Percentiles rank a stretch among this genome's conserved stretches.
phyloP scores from a whole-genome alignment of 2,113 vertebrate genomes.

The Paramisgurnus dabryanus region DNA sequence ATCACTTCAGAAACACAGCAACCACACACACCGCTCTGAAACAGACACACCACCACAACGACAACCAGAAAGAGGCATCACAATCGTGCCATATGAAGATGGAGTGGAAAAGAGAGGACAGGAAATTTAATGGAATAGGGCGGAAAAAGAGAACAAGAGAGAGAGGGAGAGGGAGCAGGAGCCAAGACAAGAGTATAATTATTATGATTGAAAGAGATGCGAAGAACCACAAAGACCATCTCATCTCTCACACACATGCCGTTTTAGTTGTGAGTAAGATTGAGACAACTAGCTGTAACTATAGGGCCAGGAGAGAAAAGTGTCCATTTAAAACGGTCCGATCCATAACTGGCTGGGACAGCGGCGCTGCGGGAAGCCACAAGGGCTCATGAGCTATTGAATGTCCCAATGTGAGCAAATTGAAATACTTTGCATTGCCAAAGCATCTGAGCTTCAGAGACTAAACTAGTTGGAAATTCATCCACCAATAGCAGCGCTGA shows the following conservation, averaged over 20 bases:
- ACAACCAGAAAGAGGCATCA: constrained; percentile 42
- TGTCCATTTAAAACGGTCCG: constrained; percentile 3
- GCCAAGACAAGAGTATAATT: constrained; percentile 25
- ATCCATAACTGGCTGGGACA: constrained; percentile 24
- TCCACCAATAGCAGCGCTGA: constrained; percentile 38
- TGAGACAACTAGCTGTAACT: constrained; percentile 32
- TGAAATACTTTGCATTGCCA: constrained; percentile 56
- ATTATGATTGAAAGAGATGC: constrained; percentile 10
- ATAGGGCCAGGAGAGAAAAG: constrained; percentile 23
- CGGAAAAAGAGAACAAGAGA: constrained; percentile 6
- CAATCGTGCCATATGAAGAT: constrained; percentile 55
- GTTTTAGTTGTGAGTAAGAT: constrained; percentile 24
- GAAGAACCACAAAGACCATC: neutral
- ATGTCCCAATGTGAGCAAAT: constrained; percentile 51
- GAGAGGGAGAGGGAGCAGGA: constrained; percentile 23
- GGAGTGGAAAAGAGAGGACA: constrained; percentile 9
- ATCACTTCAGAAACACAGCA: constrained; percentile 40
- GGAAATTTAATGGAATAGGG: neutral
- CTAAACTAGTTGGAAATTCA: constrained; percentile 39
- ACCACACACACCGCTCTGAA: constrained; percentile 57
- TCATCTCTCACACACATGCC: neutral
- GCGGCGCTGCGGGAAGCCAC: neutral
- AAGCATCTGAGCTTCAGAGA: constrained; percentile 51
- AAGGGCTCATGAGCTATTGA: constrained; percentile 51
- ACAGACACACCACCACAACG: constrained; percentile 50